Conservation (phyloP, 2,113 vertebrate species). For the Enhydra lutris region DNA sequence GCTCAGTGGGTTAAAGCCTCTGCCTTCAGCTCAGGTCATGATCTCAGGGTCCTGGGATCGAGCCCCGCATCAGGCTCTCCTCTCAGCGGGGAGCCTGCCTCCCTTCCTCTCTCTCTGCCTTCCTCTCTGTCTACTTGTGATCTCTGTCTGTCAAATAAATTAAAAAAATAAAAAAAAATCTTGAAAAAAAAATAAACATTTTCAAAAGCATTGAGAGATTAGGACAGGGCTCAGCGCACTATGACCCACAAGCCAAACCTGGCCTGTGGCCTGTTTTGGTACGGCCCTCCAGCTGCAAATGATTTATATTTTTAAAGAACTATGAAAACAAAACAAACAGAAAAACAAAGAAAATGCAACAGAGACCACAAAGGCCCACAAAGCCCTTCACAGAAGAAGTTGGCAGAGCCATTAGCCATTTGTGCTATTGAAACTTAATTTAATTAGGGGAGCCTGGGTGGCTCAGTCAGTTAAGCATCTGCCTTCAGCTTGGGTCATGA, state of each 20-base stretch:
- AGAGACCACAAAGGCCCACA: background rate
- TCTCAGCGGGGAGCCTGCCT: too few relatives aligned
- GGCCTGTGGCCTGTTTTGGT: background rate
- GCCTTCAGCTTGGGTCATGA: background rate
- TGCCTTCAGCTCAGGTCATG: too few relatives aligned
- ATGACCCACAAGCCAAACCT: background rate
- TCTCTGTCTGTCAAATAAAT: too few relatives aligned
- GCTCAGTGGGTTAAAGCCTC: too few relatives aligned
- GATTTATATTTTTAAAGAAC: background rate
- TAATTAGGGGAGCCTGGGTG: background rate
- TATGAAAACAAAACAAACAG: background rate
- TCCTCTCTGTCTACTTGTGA: too few relatives aligned
- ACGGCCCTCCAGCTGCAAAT: background rate
- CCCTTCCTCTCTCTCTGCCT: too few relatives aligned
- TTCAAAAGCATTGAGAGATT: background rate
- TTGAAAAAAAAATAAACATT: background rate
- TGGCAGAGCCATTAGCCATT: background rate
- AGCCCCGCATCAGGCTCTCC: too few relatives aligned
- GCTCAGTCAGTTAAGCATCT: too few relatives aligned
- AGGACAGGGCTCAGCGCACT: background rate
- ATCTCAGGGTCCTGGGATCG: too few relatives aligned
- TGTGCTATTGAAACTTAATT: constrained; percentile 1
- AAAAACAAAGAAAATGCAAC: background rate
- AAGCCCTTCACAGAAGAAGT: background rate
- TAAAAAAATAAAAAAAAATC: too few relatives aligned